Percentiles rank a stretch among this genome's conserved stretches.
These are phyloP conservation scores for Brachyhypopomus occidentalis DNA, from an alignment of 2,113 vertebrate genomes.

Conservation along the genomic window DNA sequence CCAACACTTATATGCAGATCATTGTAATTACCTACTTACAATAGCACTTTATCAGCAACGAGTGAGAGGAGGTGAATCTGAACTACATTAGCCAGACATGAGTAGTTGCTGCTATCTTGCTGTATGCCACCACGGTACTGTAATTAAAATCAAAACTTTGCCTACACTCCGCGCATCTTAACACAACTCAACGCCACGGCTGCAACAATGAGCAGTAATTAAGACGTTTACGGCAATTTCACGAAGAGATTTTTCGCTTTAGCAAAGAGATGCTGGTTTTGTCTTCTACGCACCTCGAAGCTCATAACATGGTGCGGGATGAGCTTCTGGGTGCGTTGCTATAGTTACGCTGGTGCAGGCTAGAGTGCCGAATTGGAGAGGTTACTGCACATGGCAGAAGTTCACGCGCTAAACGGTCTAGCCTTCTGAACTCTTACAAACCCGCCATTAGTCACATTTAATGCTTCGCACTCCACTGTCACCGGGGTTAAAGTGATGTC, in stretches of 20 bases:
- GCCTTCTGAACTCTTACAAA: background rate
- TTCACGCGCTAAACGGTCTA: background rate
- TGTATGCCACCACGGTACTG: slow-evolving; percentile 33
- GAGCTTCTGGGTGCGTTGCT: no score
- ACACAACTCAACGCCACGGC: slow-evolving; percentile 13
- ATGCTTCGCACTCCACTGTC: slow-evolving; percentile 26
- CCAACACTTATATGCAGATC: slow-evolving; percentile 27
- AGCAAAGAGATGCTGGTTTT: slow-evolving; percentile 4
- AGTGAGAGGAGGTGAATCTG: slow-evolving; percentile 35
- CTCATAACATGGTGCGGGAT: no score
- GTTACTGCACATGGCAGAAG: no score
- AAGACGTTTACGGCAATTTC: slow-evolving; percentile 41
- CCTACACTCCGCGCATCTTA: slow-evolving; percentile 38
- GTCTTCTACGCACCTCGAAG: no score
- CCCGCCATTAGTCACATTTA: background rate
- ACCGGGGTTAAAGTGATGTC: slow-evolving; percentile 41
- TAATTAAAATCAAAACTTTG: slow-evolving; percentile 51
- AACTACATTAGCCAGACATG: slow-evolving; percentile 33
- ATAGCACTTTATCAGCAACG: slow-evolving; percentile 35
- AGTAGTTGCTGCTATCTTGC: slow-evolving; percentile 41
- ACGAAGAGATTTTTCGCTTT: slow-evolving; percentile 24
- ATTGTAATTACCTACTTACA: slow-evolving; percentile 46
- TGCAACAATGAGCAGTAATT: slow-evolving; percentile 49
- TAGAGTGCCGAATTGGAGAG: no score
- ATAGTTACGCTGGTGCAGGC: no score